Base-by-base conservation (phyloP, 2,797 vertebrate genomes). In the Pipistrellus nathusii region DNA sequence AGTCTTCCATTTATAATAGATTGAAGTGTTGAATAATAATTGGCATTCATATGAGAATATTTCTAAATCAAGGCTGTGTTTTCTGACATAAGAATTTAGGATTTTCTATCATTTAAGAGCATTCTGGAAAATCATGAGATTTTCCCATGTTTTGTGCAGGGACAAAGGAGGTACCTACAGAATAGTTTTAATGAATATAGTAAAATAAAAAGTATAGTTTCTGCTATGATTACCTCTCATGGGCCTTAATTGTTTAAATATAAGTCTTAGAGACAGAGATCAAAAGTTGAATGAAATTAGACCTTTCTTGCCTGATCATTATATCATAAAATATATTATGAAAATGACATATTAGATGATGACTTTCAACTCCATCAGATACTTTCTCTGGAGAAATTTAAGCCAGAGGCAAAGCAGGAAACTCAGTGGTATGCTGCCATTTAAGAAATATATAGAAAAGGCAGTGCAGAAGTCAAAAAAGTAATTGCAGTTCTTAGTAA, bases 181-280 rank as follows among this genome's bases (percentile, higher is more conserved):
- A 51, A 68, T 51, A 73, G 21, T 35, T 83, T 93, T 83, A 41
- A 55, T 68, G 27, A 88, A 85, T 71, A 5, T 3, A 7, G 3
- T 76, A 48, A 57, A 76, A 57, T 62, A 66, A 88, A 93, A 93
- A 91, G 21, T 53, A 35, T 76, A 48, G 4, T 41, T 75, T 76
- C 35, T 88, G 38, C 23, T 81, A 25, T 85, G 35, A 62, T 44
- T 57, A 8, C 4, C 20, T 66, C 25, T 5, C 18, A 44, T 44
- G 10, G 6, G 0, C 23, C 2, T 9, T 93, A 38, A 51, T 69
- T 76, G 38, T 87, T 87, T 82, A 10, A 51, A 44, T 3, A 62
- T 23, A 72, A 35, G 27, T 64, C 59, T 85, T 76, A 35, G 51
- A 90, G 46, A 78, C 44, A 76, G 17, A 77, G 38, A n/a, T 73